A percentile compares a stretch with the other conserved stretches of the same genome.
phyloP scores from a whole-genome alignment of 2,113 vertebrate genomes.

The Thamnaconus septentrionalis region DNA sequence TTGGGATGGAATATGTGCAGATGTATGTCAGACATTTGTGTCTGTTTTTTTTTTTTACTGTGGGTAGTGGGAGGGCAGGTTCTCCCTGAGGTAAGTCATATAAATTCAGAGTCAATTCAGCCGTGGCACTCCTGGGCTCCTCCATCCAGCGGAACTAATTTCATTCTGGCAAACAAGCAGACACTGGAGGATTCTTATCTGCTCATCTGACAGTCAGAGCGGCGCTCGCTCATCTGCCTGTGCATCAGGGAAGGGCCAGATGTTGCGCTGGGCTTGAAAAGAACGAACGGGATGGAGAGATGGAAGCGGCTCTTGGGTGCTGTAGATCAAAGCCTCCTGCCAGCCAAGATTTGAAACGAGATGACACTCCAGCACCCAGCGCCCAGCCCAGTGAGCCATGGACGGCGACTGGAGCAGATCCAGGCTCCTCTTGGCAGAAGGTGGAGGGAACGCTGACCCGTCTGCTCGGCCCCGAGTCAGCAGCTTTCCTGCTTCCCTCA shows the following conservation, averaged over 20 bases:
- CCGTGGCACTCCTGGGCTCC: slow-evolving; percentile 5
- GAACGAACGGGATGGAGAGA: not conserved
- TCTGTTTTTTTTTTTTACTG: too few species aligned
- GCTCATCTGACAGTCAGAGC: slow-evolving; percentile 31
- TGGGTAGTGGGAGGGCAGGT: too few species aligned
- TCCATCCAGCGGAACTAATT: slow-evolving; percentile 33
- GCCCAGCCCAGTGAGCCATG: slow-evolving; percentile 33
- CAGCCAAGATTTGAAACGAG: slow-evolving; percentile 45
- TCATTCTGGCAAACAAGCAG: slow-evolving; percentile 35
- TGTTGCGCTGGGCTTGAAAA: slow-evolving; percentile 38
- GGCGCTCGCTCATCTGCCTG: slow-evolving; percentile 38
- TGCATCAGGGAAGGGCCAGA: slow-evolving; percentile 53
- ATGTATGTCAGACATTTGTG: too few species aligned
- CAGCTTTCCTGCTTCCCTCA: slow-evolving; percentile 51
- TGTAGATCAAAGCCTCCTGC: slow-evolving; percentile 63
- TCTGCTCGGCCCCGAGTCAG: slow-evolving; percentile 51
- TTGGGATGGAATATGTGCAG: too few species aligned
- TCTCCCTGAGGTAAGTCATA: not conserved
- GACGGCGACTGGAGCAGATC: slow-evolving; percentile 29
- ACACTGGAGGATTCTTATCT: slow-evolving; percentile 37
- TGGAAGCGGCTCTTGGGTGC: slow-evolving; percentile 21
- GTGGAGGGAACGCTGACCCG: slow-evolving; percentile 47
- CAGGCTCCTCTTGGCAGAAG: slow-evolving; percentile 42
- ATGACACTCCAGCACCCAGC: slow-evolving; percentile 49
- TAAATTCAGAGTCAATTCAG: slow-evolving; percentile 32